phyloP scores from a whole-genome alignment of 2,888 invertebrate genomes.

The Lithodes maja region DNA sequence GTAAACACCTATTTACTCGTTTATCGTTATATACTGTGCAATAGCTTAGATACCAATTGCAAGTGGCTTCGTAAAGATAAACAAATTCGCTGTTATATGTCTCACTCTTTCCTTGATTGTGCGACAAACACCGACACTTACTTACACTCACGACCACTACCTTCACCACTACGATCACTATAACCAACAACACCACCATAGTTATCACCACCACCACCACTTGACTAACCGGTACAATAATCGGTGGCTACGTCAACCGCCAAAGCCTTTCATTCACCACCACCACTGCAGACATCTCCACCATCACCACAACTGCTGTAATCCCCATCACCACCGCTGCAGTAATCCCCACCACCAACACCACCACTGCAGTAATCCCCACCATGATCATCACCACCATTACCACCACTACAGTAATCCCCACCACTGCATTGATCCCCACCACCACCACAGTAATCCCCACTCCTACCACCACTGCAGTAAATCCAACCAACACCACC shows the following conservation, averaged over 20 bases:
- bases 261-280: no score
- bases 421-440: neutral
- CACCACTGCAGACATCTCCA: no score
- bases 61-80: neutral
- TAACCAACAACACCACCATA: no score
- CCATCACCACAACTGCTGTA: no score
- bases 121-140: neutral
- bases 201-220: no score
- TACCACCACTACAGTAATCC: neutral
- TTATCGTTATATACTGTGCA: neutral
- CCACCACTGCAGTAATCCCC: neutral
- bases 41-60: neutral
- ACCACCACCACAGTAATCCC: neutral
- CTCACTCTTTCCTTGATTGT: neutral
- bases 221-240: no score
- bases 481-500: no score
- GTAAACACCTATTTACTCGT: no score
- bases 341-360: no score
- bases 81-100: neutral
- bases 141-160: neutral
- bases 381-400: conserved; percentile 12
- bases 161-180: neutral
- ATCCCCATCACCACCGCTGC: no score
- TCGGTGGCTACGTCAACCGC: no score
- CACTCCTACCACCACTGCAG: neutral